Evolutionary conservation across 2,888 invertebrate genomes (phyloP).

Genomic region (Meghimatium bilineatum): DNA sequence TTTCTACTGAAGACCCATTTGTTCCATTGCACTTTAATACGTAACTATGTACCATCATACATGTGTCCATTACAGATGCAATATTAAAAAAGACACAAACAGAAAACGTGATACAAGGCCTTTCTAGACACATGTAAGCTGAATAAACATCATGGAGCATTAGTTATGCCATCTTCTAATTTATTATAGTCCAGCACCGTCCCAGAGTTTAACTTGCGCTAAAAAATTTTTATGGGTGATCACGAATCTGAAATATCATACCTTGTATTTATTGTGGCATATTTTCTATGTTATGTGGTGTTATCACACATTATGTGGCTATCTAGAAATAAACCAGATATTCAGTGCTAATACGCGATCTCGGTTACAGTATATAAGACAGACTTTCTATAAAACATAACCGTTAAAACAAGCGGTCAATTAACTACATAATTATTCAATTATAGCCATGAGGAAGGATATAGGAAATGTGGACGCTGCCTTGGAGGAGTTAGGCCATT

Average conservation of each 20-base stretch:
- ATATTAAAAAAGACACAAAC: no score
- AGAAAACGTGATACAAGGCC: no score
- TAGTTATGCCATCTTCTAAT: no score
- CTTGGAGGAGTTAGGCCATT: background rate
- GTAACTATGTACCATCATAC: no score
- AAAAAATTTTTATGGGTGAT: background rate
- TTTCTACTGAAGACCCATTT: no score
- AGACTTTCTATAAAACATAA: background rate
- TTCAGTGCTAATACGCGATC: no score
- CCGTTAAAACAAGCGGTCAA: background rate
- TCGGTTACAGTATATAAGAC: no score
- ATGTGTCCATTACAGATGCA: no score
- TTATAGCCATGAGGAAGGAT: background rate
- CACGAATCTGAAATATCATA: background rate
- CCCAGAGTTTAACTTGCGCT: background rate
- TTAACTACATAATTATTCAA: background rate
- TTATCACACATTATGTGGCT: background rate
- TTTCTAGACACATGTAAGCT: no score
- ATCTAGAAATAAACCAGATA: no score
- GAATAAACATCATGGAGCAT: no score
- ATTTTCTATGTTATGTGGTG: background rate
- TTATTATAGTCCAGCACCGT: background rate
- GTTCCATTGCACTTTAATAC: no score
- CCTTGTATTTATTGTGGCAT: background rate
- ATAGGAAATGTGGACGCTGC: slow-evolving; percentile 32